A percentile compares a stretch with the other conserved stretches of the same genome.
phyloP scores from a whole-genome alignment of 2,797 vertebrate species.

The Peromyscus aztecus region DNA sequence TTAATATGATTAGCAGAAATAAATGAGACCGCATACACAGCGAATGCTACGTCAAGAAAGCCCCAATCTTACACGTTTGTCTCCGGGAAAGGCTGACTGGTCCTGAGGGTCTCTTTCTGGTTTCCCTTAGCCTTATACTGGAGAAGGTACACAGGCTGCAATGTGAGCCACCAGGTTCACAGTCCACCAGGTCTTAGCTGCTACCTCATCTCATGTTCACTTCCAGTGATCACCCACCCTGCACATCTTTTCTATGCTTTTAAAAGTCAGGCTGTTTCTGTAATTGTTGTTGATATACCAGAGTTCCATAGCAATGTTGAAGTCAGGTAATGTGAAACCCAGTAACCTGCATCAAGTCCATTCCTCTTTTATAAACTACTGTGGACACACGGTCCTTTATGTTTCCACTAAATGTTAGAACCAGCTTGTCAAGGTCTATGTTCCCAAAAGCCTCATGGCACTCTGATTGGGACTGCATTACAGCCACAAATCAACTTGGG shows the following conservation, averaged over 20 bases:
- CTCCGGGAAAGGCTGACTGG: not conserved
- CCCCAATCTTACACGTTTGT: not conserved
- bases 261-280: not conserved
- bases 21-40: not conserved
- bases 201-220: not conserved
- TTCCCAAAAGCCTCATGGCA: not conserved
- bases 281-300: not conserved
- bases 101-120: not conserved
- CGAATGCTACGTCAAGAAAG: not conserved
- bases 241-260: not conserved
- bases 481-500: constrained; percentile 36
- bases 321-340: not conserved
- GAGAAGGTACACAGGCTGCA: not conserved
- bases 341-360: not conserved
- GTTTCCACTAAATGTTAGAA: constrained; percentile 34
- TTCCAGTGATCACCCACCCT: not conserved
- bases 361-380: constrained; percentile 49
- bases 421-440: not conserved
- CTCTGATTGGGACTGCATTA: constrained; percentile 39
- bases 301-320: not conserved
- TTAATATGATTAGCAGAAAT: constrained; percentile 22
- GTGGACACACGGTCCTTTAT: not conserved
- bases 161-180: not conserved
- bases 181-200: not conserved
- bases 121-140: not conserved